Conservation (phyloP, 2,113 vertebrate species). For the Urocynchramus pylzowi region DNA sequence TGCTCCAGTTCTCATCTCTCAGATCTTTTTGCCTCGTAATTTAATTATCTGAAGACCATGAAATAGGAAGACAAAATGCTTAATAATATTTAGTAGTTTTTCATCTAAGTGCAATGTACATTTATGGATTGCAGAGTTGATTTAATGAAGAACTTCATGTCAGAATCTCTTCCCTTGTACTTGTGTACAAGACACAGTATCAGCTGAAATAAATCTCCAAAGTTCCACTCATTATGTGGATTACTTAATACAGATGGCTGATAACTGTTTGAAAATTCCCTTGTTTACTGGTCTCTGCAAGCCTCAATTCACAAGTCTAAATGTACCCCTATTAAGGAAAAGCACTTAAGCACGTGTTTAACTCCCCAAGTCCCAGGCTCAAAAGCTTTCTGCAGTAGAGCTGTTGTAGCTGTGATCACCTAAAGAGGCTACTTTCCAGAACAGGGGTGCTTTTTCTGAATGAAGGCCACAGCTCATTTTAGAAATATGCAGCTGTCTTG, state of each 20-base stretch:
- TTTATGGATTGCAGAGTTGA: not conserved
- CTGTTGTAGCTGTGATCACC: not conserved
- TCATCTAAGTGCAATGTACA: not conserved
- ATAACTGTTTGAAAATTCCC: slow-evolving; percentile 15
- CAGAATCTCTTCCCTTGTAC: not conserved
- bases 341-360: slow-evolving; percentile 43
- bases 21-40: not conserved
- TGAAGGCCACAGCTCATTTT: slow-evolving; percentile 13
- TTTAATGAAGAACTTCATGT: not conserved
- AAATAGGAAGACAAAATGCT: not conserved
- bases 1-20: not conserved
- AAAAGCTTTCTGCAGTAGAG: not conserved
- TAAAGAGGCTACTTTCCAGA: slow-evolving; percentile 37
- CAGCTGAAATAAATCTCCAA: not conserved
- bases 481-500: slow-evolving; percentile 7
- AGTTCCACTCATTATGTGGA: not conserved
- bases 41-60: not conserved
- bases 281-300: not conserved
- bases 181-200: not conserved
- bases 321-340: slow-evolving; percentile 3
- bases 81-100: not conserved
- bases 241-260: not conserved
- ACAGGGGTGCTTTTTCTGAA: slow-evolving; percentile 1
- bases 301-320: not conserved
- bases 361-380: slow-evolving; percentile 33